Evolutionary conservation across 1,140 invertebrate genomes (phyloP).

Genomic region (Macrotrachela quadricornifera): DNA sequence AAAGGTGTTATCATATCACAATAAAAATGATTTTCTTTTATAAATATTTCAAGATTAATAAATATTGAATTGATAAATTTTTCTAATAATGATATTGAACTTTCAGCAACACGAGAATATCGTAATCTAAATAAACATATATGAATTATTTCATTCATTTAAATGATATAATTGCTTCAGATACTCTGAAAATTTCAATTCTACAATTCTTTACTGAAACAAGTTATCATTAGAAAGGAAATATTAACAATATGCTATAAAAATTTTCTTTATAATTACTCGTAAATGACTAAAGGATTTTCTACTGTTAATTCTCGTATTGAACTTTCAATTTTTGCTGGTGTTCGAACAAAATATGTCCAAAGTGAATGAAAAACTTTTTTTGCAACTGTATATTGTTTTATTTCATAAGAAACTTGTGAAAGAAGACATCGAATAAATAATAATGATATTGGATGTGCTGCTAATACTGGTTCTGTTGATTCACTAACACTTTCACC

Average conservation of each 20-base stretch:
- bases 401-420: conserved; percentile 27
- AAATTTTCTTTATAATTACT: conserved; percentile 17
- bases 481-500: conserved; percentile 24
- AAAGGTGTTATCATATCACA: conserved; percentile 3
- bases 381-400: conserved; percentile 18
- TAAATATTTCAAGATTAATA: not conserved
- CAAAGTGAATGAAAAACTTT: conserved; percentile 22
- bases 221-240: not conserved
- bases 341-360: conserved; percentile 22
- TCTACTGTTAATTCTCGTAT: not conserved
- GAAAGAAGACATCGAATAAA: conserved; percentile 24
- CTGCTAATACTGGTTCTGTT: conserved; percentile 23
- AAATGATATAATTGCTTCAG: not conserved
- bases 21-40: conserved; percentile 2
- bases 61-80: not conserved
- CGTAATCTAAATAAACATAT: too few species aligned
- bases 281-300: conserved; percentile 15
- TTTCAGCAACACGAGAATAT: too few species aligned
- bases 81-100: not conserved
- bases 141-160: not conserved
- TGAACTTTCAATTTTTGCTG: conserved; percentile 12
- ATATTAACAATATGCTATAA: conserved; percentile 14
- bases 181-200: not conserved
- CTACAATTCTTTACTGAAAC: too few species aligned
- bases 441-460: conserved; percentile 21